Conservation (phyloP, 2,888 invertebrate genomes). For the Loripinus fragilis region DNA sequence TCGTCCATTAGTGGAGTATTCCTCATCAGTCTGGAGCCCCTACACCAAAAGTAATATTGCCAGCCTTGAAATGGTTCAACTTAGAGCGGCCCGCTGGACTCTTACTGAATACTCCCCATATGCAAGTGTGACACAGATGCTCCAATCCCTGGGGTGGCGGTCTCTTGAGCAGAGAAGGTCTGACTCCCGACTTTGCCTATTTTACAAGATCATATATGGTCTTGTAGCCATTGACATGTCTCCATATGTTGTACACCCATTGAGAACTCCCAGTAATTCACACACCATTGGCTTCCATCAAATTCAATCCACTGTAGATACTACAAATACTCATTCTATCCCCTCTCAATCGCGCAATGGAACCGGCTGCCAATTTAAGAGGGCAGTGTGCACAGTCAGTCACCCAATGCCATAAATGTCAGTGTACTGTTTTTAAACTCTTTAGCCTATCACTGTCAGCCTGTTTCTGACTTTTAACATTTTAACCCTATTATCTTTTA, state of each 20-base stretch:
- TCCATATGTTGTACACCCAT: not conserved
- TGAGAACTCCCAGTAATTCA: not conserved
- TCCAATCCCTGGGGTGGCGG: constrained; percentile 1
- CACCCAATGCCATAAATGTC: not conserved
- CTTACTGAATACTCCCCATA: not conserved
- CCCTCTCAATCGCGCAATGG: constrained; percentile 8
- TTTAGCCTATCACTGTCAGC: not conserved
- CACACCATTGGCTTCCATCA: constrained; percentile 2
- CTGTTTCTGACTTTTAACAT: not conserved
- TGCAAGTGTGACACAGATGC: constrained; percentile 23
- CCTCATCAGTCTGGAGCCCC: constrained; percentile 14
- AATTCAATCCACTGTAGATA: not conserved
- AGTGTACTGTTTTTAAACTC: not conserved
- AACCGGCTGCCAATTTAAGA: not conserved
- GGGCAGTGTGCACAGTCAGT: not conserved
- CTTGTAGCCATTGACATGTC: constrained; percentile 14
- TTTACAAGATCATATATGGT: constrained; percentile 11
- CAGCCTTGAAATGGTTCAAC: constrained; percentile 25
- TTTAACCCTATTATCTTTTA: not conserved
- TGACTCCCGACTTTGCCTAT: constrained; percentile 11
- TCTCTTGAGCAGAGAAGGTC: constrained; percentile 6
- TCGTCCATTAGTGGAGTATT: constrained; percentile 22
- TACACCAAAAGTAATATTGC: constrained; percentile 9
- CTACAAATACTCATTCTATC: constrained; percentile 19
- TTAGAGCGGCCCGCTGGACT: constrained; percentile 19